Conservation (phyloP, 2,888 invertebrate species). For the Geotrupes spiniger region DNA sequence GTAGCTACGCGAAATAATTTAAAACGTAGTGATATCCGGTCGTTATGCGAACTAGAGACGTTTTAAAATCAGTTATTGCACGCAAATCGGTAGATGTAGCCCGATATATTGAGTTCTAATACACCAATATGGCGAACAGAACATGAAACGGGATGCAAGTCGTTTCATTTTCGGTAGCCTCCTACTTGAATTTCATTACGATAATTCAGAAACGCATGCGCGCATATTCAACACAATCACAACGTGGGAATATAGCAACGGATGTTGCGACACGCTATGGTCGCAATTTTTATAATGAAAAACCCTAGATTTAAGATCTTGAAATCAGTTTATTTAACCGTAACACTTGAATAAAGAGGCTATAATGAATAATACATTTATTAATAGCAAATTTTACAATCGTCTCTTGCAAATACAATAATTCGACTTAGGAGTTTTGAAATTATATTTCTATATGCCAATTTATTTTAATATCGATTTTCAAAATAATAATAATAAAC, state of each 20-base stretch:
- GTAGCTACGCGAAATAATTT: constrained; percentile 24
- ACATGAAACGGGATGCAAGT: constrained; percentile 24
- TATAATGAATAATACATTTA: too few species aligned
- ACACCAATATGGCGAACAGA: constrained; percentile 46
- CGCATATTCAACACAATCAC: not conserved
- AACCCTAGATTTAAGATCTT: too few species aligned
- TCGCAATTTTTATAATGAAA: not conserved
- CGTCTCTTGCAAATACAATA: too few species aligned
- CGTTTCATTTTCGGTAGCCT: constrained; percentile 22
- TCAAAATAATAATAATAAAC: too few species aligned
- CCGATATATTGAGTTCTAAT: constrained; percentile 22
- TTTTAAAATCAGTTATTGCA: constrained; percentile 7
- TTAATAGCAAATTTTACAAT: too few species aligned
- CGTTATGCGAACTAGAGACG: constrained; percentile 7
- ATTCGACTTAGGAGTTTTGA: too few species aligned
- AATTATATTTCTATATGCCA: too few species aligned
- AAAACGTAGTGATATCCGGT: constrained; percentile 4
- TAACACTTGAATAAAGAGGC: too few species aligned
- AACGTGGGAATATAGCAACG: not conserved
- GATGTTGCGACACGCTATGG: not conserved
- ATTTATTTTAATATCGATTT: too few species aligned
- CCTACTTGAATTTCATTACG: constrained; percentile 18
- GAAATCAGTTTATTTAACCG: too few species aligned
- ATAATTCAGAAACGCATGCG: constrained; percentile 8
- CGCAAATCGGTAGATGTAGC: constrained; percentile 12